Evolutionary conservation across 2,888 invertebrate species (phyloP).

Genomic region (Dasypolia templi): DNA sequence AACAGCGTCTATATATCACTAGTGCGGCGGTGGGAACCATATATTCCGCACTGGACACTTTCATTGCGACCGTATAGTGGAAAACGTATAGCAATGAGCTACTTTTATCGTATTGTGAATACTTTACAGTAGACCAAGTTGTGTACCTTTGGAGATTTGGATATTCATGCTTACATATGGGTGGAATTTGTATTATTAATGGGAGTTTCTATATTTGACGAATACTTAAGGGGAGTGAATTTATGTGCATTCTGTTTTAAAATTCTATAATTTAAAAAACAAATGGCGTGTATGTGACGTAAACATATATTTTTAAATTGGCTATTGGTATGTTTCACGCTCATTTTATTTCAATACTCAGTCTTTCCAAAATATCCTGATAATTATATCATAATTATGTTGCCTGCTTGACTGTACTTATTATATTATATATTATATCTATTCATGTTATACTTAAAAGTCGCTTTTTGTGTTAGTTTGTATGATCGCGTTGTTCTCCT

Average conservation of each 20-base stretch:
- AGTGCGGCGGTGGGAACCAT: constrained; percentile 31
- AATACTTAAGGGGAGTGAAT: neutral
- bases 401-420: too few species aligned
- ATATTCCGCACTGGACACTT: constrained; percentile 57
- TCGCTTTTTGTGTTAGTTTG: too few species aligned
- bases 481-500: too few species aligned
- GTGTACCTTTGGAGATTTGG: neutral
- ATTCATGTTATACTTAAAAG: too few species aligned
- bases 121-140: constrained; percentile 20
- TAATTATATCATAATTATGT: too few species aligned
- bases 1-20: constrained; percentile 38
- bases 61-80: constrained; percentile 51
- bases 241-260: neutral
- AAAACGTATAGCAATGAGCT: constrained; percentile 58
- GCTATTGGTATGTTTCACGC: neutral
- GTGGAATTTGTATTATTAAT: neutral
- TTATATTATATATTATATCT: too few species aligned
- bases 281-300: neutral
- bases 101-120: constrained; percentile 46
- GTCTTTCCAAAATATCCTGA: too few species aligned
- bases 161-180: constrained; percentile 17
- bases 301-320: neutral
- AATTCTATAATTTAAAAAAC: neutral
- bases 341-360: too few species aligned
- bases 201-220: neutral